These are phyloP conservation scores for Clarias pachynema DNA, from an alignment of 2,797 vertebrate species.

Conservation along the genomic window DNA sequence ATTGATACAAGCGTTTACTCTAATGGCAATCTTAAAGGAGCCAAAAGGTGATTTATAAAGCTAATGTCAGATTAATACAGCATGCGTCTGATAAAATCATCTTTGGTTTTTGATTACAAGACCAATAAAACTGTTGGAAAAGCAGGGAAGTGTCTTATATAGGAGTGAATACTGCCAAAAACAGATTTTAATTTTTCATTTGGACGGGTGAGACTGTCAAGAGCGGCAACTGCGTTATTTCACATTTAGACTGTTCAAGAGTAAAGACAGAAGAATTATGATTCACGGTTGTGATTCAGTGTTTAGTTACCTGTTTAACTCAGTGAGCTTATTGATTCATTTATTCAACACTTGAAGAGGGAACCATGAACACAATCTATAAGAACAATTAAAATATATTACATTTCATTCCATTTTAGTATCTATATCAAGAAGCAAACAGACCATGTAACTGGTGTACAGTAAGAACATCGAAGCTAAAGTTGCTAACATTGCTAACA, in stretches of 20 bases:
- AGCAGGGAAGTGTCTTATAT: neutral
- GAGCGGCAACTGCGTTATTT: neutral
- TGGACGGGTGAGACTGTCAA: neutral
- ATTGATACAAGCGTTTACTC: conserved; percentile 11
- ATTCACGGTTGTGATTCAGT: neutral
- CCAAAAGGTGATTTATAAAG: conserved; percentile 20
- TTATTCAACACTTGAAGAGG: neutral
- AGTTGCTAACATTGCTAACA: neutral
- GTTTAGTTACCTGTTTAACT: neutral
- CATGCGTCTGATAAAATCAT: conserved; percentile 32
- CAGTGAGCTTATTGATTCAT: neutral
- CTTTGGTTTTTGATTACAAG: conserved; percentile 31
- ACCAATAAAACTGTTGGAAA: conserved; percentile 16
- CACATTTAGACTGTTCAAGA: neutral
- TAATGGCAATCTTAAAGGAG: conserved; percentile 11
- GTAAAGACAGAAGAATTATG: neutral
- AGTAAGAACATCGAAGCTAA: neutral
- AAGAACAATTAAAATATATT: neutral
- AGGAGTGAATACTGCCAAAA: neutral
- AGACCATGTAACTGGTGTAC: neutral
- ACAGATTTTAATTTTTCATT: neutral
- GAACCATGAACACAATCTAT: neutral
- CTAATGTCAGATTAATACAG: conserved; percentile 33
- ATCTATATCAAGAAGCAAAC: neutral
- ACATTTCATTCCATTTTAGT: neutral